Evolutionary conservation across 2,888 invertebrate genomes (phyloP), one percentile per base, ranked within the genome.

Genomic region (Diaperis boleti): DNA sequence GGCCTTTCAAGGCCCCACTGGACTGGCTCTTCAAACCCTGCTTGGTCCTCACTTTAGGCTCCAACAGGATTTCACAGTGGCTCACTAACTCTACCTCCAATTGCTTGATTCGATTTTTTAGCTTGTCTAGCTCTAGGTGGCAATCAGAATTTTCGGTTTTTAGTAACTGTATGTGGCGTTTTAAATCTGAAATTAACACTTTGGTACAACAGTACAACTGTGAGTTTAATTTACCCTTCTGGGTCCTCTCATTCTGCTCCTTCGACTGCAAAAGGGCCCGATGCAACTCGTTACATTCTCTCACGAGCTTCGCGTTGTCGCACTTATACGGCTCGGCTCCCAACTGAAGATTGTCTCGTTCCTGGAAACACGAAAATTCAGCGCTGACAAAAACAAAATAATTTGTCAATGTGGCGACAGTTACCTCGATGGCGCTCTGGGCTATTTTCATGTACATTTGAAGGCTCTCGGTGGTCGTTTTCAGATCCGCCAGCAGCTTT

Each of bases 381-480:
- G 31, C 42, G 17, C 13, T 14, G 26, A 41, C 52, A 60, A 59
- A 44, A 52, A 31, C 17, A 26, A 61, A 52, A 60, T 15, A 22
- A 17, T 31, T 26, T 45, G 50, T 33, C 31, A 49, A 10, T 10
- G 4, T 20, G 17, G 7, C 39, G 52, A 22, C 52, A 52, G 10
- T 14, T 78, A 89, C 89, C 83, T 89, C 86, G 22, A 87, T 79
- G 50, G 90, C 87, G 72, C 89, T 86, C 76, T 89, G 87, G 3
- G 92, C 88, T 70, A 92, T 82, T 64, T 88, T 85, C 85, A 95
- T 95, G 67, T 92, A 90, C 82, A 94, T 91, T 75, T 92, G 90
- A 55, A 95, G 83, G 76, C 91, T 94, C 70, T 92, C 90, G n/a
- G 94, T 95, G 5, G 95, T 95, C 78, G 92, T 91, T 64, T 95